Evolutionary conservation across 2,888 invertebrate genomes (phyloP).

Genomic region (Parnassius mnemosyne): DNA sequence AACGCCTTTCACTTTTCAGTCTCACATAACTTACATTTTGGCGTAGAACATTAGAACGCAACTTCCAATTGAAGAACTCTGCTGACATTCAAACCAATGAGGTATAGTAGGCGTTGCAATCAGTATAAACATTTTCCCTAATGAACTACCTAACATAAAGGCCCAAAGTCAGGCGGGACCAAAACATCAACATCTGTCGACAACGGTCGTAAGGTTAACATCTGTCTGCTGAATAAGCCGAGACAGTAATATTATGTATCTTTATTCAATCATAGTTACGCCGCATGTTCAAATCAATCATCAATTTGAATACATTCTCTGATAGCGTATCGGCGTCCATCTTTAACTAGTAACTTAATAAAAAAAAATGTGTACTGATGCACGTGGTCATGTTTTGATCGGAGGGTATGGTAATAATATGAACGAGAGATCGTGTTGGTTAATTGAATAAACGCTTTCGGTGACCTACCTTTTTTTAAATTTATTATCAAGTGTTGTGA

Average conservation of each 20-base stretch:
- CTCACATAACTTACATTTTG: neutral
- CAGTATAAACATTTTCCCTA: constrained; percentile 11
- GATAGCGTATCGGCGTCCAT: constrained; percentile 46
- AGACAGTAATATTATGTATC: constrained; percentile 76
- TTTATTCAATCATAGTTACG: constrained; percentile 70
- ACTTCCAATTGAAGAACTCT: neutral
- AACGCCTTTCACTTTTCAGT: neutral
- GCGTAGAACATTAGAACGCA: neutral
- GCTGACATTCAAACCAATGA: neutral
- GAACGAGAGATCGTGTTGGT: constrained; percentile 18
- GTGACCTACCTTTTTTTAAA: constrained; percentile 1
- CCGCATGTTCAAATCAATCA: constrained; percentile 74
- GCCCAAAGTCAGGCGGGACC: constrained; percentile 18
- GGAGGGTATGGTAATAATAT: constrained; percentile 27
- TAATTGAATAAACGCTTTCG: constrained; percentile 24
- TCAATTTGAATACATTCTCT: constrained; percentile 75
- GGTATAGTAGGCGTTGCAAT: constrained; percentile 12
- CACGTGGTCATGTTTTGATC: constrained; percentile 30
- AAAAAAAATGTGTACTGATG: constrained; percentile 28
- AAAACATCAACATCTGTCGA: constrained; percentile 41
- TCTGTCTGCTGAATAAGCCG: constrained; percentile 49
- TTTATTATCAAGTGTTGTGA: too few relatives aligned
- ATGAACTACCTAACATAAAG: constrained; percentile 21
- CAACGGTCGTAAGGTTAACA: constrained; percentile 63
- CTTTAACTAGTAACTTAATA: constrained; percentile 50